phyloP scores from a whole-genome alignment of 2,113 vertebrate genomes.

The Garra rufa region DNA sequence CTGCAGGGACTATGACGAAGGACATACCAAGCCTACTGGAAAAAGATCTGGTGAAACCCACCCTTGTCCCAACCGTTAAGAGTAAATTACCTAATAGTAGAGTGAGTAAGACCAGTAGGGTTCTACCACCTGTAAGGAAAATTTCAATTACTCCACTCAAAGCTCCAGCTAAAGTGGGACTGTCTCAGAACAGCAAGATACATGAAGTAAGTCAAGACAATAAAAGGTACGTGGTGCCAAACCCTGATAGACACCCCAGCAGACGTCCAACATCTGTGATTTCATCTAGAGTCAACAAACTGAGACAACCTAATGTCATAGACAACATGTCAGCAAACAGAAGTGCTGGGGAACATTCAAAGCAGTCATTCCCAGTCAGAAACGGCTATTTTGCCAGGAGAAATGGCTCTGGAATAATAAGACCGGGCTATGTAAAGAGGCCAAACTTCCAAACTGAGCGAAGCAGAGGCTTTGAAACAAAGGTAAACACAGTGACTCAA shows the following conservation, averaged over 20 bases:
- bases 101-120: not conserved
- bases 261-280: not conserved
- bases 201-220: constrained; percentile 19
- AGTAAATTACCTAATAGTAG: not conserved
- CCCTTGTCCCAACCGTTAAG: not conserved
- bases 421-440: not conserved
- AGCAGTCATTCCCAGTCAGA: not conserved
- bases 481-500: not conserved
- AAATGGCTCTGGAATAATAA: constrained; percentile 1
- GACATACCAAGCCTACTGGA: not conserved
- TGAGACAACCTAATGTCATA: constrained; percentile 1
- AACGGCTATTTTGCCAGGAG: not conserved
- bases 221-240: not conserved
- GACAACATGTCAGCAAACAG: constrained; percentile 14
- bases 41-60: constrained; percentile 2
- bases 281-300: constrained; percentile 3
- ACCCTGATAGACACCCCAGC: not conserved
- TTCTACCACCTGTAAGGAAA: not conserved
- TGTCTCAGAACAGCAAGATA: too few species aligned
- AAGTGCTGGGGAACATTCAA: not conserved
- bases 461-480: not conserved
- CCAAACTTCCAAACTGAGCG: not conserved
- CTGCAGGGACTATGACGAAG: constrained; percentile 5
- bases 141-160: not conserved
- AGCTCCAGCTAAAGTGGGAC: not conserved